A percentile compares a stretch with the other conserved stretches of the same genome.
Conservation (phyloP, 2,888 invertebrate species). For the Allolobophora icterica region DNA sequence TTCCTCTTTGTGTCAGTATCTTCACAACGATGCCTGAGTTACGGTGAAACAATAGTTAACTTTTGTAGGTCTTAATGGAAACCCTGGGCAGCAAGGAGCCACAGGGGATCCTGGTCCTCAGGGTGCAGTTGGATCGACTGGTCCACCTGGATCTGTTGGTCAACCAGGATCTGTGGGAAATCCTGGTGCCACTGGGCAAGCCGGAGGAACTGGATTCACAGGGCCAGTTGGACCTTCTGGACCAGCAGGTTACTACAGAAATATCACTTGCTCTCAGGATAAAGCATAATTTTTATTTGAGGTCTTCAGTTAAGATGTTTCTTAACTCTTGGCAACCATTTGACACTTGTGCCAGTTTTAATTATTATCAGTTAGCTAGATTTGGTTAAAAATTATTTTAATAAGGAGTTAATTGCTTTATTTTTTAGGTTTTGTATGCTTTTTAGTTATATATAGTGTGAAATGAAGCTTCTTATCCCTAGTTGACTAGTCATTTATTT, state of each 20-base stretch:
- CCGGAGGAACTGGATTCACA: conserved; percentile 28
- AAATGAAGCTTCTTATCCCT: neutral
- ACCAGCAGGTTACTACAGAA: conserved; percentile 2
- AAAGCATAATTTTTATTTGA: neutral
- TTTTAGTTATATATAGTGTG: neutral
- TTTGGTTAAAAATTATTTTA: neutral
- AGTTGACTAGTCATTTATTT: neutral
- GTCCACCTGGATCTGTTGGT: conserved; percentile 40
- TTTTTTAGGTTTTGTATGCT: neutral
- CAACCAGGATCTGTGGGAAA: conserved; percentile 39
- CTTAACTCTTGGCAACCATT: neutral
- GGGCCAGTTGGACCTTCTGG: conserved; percentile 10
- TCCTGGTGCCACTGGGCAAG: conserved; percentile 28
- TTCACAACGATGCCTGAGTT: neutral
- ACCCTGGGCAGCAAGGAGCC: conserved; percentile 44
- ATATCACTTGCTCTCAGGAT: neutral
- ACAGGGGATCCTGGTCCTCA: conserved; percentile 45
- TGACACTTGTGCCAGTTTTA: neutral
- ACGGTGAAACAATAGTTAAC: neutral
- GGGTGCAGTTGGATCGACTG: conserved; percentile 40
- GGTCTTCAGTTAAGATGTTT: neutral
- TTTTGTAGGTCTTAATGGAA: conserved; percentile 30
- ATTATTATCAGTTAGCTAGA: neutral
- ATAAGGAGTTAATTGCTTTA: neutral
- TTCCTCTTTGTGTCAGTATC: neutral